Conservation (phyloP, 2,797 vertebrate species). For the Artibeus lituratus region DNA sequence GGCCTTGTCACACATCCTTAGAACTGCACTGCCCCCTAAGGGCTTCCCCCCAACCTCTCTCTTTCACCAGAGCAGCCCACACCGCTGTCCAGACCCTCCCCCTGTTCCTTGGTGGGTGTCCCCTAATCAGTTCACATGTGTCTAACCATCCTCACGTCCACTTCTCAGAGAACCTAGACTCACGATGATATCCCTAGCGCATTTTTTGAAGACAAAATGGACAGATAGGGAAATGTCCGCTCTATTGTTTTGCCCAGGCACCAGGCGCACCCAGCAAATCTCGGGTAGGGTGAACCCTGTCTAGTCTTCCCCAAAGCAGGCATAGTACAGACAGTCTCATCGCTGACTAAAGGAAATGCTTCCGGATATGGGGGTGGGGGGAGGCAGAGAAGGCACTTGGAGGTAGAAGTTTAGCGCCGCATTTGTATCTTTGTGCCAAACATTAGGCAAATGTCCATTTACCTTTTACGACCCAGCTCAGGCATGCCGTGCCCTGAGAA, state of each 20-base stretch:
- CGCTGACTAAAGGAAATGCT: background rate
- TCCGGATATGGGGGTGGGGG: background rate
- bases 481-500: background rate
- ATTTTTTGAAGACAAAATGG: background rate
- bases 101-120: no score
- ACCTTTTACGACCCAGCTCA: background rate
- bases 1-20: background rate
- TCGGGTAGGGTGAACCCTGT: background rate
- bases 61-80: background rate
- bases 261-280: background rate
- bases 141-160: background rate
- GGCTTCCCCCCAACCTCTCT: background rate
- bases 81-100: background rate
- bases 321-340: background rate
- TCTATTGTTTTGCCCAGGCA: background rate
- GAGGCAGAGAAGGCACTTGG: background rate
- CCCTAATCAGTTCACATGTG: accelerated
- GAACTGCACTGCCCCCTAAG: background rate
- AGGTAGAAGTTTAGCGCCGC: background rate
- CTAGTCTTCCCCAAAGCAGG: background rate
- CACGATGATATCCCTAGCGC: background rate
- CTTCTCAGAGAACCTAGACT: background rate
- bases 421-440: background rate
- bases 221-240: background rate
- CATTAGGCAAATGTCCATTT: background rate